Evolutionary conservation across 2,888 invertebrate species (phyloP).

Genomic region (Temnothorax ravouxi): DNA sequence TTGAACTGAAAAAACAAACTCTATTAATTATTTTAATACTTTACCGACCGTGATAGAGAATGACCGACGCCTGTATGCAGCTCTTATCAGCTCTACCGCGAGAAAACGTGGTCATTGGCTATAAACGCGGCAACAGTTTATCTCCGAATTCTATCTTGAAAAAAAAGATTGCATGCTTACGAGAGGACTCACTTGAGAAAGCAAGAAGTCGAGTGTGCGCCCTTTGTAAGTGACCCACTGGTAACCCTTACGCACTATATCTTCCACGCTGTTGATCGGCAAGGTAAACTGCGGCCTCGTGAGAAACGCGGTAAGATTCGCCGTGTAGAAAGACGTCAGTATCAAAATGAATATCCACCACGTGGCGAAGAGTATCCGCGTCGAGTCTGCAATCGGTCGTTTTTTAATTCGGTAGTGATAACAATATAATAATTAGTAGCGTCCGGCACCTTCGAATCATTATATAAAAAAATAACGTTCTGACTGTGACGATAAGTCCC

Average conservation of each 20-base stretch:
- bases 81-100: neutral
- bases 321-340: slow-evolving; percentile 95
- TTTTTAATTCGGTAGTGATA: neutral
- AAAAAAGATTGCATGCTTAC: neutral
- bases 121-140: neutral
- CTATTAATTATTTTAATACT: neutral
- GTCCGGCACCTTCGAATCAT: neutral
- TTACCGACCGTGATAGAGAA: neutral
- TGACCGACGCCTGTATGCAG: neutral
- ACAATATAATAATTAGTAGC: neutral
- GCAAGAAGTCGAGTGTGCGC: slow-evolving; percentile 87
- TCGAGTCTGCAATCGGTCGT: slow-evolving; percentile 90
- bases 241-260: slow-evolving; percentile 90
- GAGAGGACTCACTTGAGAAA: slow-evolving; percentile 65
- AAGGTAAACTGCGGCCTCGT: slow-evolving; percentile 94
- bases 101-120: neutral
- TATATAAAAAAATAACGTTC: neutral
- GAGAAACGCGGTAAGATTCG: slow-evolving; percentile 95
- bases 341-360: slow-evolving; percentile 97
- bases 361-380: slow-evolving; percentile 94
- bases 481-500: neutral
- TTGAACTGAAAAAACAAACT: slow-evolving; percentile 43
- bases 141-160: neutral
- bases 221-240: slow-evolving; percentile 91
- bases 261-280: slow-evolving; percentile 91